Base-by-base conservation (phyloP, 2,113 vertebrate species). In the Perognathus longimembris region DNA sequence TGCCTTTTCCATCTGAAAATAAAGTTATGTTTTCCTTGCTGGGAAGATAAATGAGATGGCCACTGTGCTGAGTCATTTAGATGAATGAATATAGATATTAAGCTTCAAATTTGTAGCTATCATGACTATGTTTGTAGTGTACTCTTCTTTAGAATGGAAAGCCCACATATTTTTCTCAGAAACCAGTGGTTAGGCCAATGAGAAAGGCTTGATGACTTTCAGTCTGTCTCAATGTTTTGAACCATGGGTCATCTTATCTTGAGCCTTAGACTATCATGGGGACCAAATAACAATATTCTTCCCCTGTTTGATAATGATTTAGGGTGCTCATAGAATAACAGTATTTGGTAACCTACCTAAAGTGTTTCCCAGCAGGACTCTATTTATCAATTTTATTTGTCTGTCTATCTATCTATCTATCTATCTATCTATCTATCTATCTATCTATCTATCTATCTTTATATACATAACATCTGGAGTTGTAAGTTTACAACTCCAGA, bases 11-110 rank as follows among this genome's bases (percentile, higher is more conserved):
- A 61, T 67, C 38, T 69, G 3, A 66, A 85, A 83, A 50, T 28
- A 79, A 77, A 92, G 50, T 30, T 38, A 70, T 74, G 34, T 40
- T 66, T 95, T 89, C 34, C 32, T 89, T 86, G 3, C 12, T 22
- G 15, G 50, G 59, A 64, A 4, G 36, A 77, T 64, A 34, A 45
- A 50, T 85, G 80, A 71, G 36, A 26, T 6, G 34, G 6, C 17
- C 32, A 69, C 42, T 59, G 7, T 20, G 7, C 36, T 30, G 4
- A 69, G 17, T 38, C 34, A 12, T 78, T 74, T 85, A 66, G 32
- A 59, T 61, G 69, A 78, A 76, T 34, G 5, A 18, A 32, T 74
- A 5, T 3, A 61, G 57, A 21, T 57, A 61, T 24, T 32, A 40
- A 78, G 17, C 36, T 76, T 76, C 57, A 59, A 26, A 40, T 85